phyloP scores from a whole-genome alignment of 2,797 vertebrate genomes.

The Lerista edwardsae region DNA sequence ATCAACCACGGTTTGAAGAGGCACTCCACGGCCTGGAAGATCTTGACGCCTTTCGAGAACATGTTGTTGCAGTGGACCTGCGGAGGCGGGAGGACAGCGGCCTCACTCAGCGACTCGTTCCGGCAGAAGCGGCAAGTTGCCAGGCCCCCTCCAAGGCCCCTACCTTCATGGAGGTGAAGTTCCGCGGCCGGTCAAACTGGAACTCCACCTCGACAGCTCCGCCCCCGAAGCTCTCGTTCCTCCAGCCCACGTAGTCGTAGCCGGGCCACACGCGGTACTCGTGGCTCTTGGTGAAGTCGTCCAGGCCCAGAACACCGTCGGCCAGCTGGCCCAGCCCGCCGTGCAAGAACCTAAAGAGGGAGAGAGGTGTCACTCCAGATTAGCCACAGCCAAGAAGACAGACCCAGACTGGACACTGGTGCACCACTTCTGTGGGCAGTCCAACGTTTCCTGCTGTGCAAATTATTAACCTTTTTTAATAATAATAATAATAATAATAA shows the following conservation, averaged over 20 bases:
- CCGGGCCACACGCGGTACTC: conserved; percentile 83
- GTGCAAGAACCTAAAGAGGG: conserved; percentile 76
- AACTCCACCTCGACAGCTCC: conserved; percentile 85
- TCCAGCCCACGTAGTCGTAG: conserved; percentile 89
- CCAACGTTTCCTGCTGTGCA: no score
- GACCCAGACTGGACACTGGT: neutral
- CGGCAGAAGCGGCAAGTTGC: neutral
- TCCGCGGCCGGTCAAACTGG: conserved; percentile 82
- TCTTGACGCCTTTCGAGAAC: conserved; percentile 89
- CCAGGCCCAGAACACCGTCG: conserved; percentile 82
- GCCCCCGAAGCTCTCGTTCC: conserved; percentile 78
- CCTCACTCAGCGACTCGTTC: neutral
- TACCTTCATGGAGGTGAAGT: conserved; percentile 90
- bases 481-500: no score
- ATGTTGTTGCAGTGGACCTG: conserved; percentile 96
- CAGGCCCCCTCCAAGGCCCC: neutral
- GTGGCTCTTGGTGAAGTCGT: conserved; percentile 80
- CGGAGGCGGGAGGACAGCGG: neutral
- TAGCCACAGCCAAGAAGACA: neutral
- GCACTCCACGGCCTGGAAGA: conserved; percentile 87
- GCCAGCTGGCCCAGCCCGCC: conserved; percentile 86
- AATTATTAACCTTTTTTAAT: no score
- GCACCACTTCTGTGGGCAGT: neutral
- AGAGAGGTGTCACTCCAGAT: conserved; percentile 24
- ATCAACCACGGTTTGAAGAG: conserved; percentile 84